These are phyloP conservation scores for Metopia argyrocephala DNA, from an alignment of 2,888 invertebrate genomes.

Conservation along the genomic window DNA sequence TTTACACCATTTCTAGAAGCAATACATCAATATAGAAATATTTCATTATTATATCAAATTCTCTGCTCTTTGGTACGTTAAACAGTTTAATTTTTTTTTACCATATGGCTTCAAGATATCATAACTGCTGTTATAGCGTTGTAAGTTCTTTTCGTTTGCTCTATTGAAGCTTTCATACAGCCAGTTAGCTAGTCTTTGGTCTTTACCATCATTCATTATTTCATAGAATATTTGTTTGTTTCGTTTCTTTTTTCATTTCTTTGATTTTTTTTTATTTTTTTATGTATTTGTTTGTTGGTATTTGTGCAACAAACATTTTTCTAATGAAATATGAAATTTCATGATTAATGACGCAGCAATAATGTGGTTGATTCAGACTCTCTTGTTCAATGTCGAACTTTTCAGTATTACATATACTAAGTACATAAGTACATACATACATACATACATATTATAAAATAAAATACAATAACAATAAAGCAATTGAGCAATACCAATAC, in stretches of 20 bases:
- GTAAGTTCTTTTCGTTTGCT: background rate
- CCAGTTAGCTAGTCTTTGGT: background rate
- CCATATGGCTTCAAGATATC: background rate
- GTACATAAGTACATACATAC: too few relatives aligned
- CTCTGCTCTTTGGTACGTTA: background rate
- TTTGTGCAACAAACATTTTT: conserved; percentile 52
- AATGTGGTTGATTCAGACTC: conserved; percentile 8
- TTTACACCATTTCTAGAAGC: conserved; percentile 2
- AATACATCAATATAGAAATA: background rate
- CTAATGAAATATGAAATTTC: conserved; percentile 60
- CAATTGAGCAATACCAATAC: background rate
- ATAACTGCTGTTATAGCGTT: background rate
- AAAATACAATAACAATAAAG: conserved; percentile 41
- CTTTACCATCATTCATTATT: conserved; percentile 1
- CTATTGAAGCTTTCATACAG: background rate
- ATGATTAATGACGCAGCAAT: conserved; percentile 61
- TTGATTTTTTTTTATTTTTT: background rate
- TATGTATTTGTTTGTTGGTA: background rate
- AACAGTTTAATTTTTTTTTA: background rate
- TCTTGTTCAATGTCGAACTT: conserved; percentile 49
- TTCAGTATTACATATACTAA: too few relatives aligned
- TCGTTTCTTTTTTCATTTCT: too few relatives aligned
- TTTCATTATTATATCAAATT: background rate
- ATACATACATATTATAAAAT: too few relatives aligned
- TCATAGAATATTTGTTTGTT: conserved; percentile 27